Conservation (phyloP, 2,797 vertebrate species). For the Acestrorhynchus altus region DNA sequence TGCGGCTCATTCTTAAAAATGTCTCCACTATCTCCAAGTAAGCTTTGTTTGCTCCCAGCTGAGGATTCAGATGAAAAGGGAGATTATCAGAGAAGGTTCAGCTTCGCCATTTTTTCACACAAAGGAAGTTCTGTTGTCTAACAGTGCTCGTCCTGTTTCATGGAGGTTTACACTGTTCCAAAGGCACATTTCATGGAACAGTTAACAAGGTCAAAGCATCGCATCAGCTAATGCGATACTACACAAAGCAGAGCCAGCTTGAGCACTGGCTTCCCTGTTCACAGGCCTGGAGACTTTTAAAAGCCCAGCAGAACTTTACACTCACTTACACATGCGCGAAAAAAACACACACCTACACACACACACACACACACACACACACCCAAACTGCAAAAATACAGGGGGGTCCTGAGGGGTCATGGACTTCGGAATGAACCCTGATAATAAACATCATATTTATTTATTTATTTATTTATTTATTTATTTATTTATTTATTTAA, state of each 20-base stretch:
- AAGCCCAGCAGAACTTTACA: slow-evolving; percentile 53
- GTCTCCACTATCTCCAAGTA: slow-evolving; percentile 67
- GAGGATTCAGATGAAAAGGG: slow-evolving; percentile 74
- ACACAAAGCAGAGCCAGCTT: slow-evolving; percentile 72
- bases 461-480: too few relatives aligned
- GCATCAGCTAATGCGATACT: slow-evolving; percentile 81
- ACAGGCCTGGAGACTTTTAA: slow-evolving; percentile 60
- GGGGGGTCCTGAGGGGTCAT: too few relatives aligned
- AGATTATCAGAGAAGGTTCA: slow-evolving; percentile 73
- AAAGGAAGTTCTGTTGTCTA: slow-evolving; percentile 87
- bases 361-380: slow-evolving; percentile 34
- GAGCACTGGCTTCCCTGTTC: slow-evolving; percentile 62
- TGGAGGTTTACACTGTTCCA: slow-evolving; percentile 80
- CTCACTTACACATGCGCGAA: too few relatives aligned
- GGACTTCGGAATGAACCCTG: too few relatives aligned
- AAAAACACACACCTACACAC: too few relatives aligned
- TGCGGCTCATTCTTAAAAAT: slow-evolving; percentile 26
- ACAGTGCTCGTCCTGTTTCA: slow-evolving; percentile 84
- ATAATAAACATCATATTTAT: too few relatives aligned
- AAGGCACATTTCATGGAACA: slow-evolving; percentile 87
- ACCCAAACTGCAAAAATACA: too few relatives aligned
- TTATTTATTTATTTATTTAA: too few relatives aligned
- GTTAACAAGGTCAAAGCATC: slow-evolving; percentile 86
- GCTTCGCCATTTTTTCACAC: slow-evolving; percentile 77
- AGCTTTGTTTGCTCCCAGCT: slow-evolving; percentile 77